These are phyloP conservation scores for Amazona vittata DNA, from an alignment of 2,113 vertebrate genomes.

Conservation along the genomic window DNA sequence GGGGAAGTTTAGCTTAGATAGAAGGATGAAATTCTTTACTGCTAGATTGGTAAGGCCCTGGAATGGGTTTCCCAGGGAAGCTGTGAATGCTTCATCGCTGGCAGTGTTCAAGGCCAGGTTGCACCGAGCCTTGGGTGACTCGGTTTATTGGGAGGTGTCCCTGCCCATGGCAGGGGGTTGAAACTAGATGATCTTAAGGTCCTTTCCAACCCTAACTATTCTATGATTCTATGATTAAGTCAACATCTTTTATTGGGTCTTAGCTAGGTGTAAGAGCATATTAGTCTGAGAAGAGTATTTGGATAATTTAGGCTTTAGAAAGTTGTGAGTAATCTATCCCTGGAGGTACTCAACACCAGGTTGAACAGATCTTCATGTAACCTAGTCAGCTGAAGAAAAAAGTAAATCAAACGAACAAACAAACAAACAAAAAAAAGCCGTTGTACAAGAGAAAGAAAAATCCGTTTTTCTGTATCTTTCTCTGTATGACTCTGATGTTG, in stretches of 20 bases:
- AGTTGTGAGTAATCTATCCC: not conserved
- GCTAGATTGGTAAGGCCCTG: too few species aligned
- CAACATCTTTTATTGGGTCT: not conserved
- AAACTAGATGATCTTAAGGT: not conserved
- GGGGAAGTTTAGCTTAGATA: too few species aligned
- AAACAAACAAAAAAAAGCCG: fast-evolving
- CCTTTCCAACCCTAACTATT: not conserved
- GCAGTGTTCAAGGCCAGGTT: too few species aligned
- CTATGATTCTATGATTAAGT: not conserved
- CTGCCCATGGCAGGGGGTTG: not conserved
- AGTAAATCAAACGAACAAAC: too few species aligned
- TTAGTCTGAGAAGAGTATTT: not conserved
- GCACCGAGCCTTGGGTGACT: too few species aligned
- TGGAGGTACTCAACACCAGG: not conserved
- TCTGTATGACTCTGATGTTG: not conserved
- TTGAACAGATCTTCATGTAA: not conserved
- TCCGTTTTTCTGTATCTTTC: not conserved
- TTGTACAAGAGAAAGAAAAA: not conserved
- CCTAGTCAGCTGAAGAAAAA: not conserved
- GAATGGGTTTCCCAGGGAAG: too few species aligned
- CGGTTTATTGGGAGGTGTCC: too few species aligned
- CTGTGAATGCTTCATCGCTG: too few species aligned
- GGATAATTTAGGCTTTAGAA: not conserved
- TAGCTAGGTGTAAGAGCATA: not conserved
- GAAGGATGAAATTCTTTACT: too few species aligned